Evolutionary conservation across 2,888 invertebrate genomes (phyloP), one percentile per base, ranked within the genome.

Genomic region (Biston stratarius): DNA sequence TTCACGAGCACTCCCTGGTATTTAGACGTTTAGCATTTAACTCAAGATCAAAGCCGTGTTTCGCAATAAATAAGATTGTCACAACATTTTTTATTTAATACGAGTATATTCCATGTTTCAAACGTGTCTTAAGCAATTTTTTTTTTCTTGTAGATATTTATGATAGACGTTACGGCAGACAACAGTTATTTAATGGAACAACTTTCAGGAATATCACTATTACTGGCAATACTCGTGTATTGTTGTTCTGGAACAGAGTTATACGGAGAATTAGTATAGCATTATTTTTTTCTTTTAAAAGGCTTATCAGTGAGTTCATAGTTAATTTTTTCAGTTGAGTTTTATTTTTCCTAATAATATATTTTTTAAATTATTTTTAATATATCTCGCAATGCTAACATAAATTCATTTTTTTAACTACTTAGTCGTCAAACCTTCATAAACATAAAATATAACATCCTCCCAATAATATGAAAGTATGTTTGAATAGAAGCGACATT

Each of bases 401-500:
- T 36, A 36, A 14, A 3, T 11, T 52, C 40, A 53, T 58, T 15
- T 36, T n/a, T 58, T 47, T 9, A 15, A 57, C 10, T 45, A 36
- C 11, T 42, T 68, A 70, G 63, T 69, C 62, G 68, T 59, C 57
- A 66, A 73, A 61, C 69, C 70, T 72, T 73, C 73, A 70, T 63
- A 72, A 73, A 73, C 69, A 71, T 70, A 66, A 68, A 67, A 70
- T 66, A 64, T 64, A 67, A 63, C 48, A 61, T 66, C 57, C 9
- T 66, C 38, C 61, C 48, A 62, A 69, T 73, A 8, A 38, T 79
- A 82, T 80, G 83, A 82, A 82, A 80, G 79, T 80, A 73, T 83
- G 79, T 83, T 79, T 79, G 75, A 83, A 80, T 83, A 85, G 84
- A 82, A 86, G 81, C 79, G 80, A 80, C 82, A 77, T 83, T 86